Evolutionary conservation across 1,140 invertebrate species (phyloP), one percentile per base, ranked within the genome.

Genomic region (Aphaenogaster rudis): DNA sequence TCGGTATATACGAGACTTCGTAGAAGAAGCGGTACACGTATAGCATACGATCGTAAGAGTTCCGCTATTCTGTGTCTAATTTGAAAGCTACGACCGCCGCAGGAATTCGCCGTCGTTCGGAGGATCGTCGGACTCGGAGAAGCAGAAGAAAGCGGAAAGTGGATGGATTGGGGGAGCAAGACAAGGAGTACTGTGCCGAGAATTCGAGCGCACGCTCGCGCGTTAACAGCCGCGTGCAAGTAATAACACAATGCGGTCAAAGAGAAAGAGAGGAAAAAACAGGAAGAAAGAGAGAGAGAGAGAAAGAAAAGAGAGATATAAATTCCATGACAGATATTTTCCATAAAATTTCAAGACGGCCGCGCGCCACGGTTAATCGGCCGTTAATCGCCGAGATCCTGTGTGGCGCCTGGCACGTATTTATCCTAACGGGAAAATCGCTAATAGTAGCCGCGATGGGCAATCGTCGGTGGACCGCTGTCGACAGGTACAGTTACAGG

Each of bases 371-470:
- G 77, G 90, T 89, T 91, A 91, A 91, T 91, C 90, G 88, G 77
- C 28, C 80, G 80, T 89, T 91, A 91, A 91, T 91, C 90, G 90
- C 66, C 74, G 42, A 80, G 87, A 91, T 91, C 84, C 88, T 61
- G 78, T 36, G 80, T 92, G 91, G 90, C 91, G 90, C 88, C 87
- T 87, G 87, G 69, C 91, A 90, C 91, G 86, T 92, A 92, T 93
- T 93, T 93, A 93, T 93, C 87, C 89, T 93, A 93, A 93, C 92
- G 92, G 92, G 92, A 92, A 91, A 90, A 93, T 92, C 89, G 67
- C 87, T 92, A 91, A 92, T 92, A 93, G 89, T 89, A 81, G 76
- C 63, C 57, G 76, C 90, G 80, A 86, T 66, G 80, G 84, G 79
- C 67, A 79, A 77, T 88, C 76, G 57, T 64, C 57, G 59, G 66